These are phyloP conservation scores for Centrocercus urophasianus DNA, from an alignment of 2,113 vertebrate genomes.

Conservation along the genomic window DNA sequence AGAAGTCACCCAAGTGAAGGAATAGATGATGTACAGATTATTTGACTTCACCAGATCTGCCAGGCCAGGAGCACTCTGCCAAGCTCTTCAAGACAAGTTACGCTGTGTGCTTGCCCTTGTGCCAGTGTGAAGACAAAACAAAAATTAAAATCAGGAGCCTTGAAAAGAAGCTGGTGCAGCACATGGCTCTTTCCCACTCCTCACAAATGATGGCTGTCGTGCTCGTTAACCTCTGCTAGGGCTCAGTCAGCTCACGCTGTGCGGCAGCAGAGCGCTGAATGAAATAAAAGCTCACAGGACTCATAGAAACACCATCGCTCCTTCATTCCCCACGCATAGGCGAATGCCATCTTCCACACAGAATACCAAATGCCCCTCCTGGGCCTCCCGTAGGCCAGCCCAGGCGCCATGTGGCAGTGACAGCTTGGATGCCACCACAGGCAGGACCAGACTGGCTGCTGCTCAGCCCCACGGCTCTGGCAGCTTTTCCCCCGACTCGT, in stretches of 20 bases:
- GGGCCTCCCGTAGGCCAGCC: slow-evolving; percentile 58
- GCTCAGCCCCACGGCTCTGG: not conserved
- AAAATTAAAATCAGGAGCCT: slow-evolving; percentile 55
- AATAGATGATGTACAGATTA: slow-evolving; percentile 55
- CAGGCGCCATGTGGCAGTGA: slow-evolving; percentile 81
- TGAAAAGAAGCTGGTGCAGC: slow-evolving; percentile 82
- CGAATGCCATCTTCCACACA: not conserved
- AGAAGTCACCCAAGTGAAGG: slow-evolving; percentile 49
- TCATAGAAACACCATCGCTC: slow-evolving; percentile 66
- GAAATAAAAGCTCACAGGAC: slow-evolving; percentile 78
- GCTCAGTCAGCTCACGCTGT: slow-evolving; percentile 85
- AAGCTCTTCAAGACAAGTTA: slow-evolving; percentile 69
- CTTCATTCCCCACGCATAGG: slow-evolving; percentile 55
- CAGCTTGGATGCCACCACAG: slow-evolving; percentile 83
- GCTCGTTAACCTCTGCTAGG: slow-evolving; percentile 89
- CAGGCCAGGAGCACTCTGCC: slow-evolving; percentile 48
- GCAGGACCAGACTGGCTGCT: not conserved
- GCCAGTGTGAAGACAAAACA: slow-evolving; percentile 76
- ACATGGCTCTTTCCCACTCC: slow-evolving; percentile 98
- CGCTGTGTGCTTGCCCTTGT: slow-evolving; percentile 75
- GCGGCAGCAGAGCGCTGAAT: slow-evolving; percentile 78
- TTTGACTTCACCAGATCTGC: slow-evolving; percentile 33
- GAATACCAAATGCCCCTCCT: slow-evolving; percentile 35
- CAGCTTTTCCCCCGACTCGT: slow-evolving; percentile 3
- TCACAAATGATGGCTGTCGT: slow-evolving; percentile 93